Percentiles rank a stretch among this genome's conserved stretches.
Conservation (phyloP, 2,888 invertebrate species). For the Sabatieria punctata region DNA sequence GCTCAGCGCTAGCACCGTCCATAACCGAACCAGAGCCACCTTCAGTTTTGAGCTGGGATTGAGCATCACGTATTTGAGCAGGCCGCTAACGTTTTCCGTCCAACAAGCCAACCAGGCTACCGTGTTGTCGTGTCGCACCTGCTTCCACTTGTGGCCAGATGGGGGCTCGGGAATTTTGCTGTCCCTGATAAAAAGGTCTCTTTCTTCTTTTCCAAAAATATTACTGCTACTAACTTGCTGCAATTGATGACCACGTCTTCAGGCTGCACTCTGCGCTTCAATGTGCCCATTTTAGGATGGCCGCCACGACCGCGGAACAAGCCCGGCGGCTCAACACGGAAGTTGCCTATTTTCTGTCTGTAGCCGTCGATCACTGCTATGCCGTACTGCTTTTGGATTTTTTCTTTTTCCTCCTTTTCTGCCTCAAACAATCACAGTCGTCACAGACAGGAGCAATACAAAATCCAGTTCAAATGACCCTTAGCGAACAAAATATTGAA, state of each 20-base stretch:
- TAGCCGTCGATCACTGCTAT: slow-evolving; percentile 90
- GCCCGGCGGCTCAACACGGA: slow-evolving; percentile 93
- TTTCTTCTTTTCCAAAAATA: too few species aligned
- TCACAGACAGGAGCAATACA: too few species aligned
- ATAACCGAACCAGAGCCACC: too few species aligned
- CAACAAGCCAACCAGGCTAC: slow-evolving; percentile 97
- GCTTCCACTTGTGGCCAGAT: slow-evolving; percentile 82
- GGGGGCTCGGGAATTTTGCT: slow-evolving; percentile 60
- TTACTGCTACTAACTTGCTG: slow-evolving; percentile 74
- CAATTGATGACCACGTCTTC: slow-evolving; percentile 96
- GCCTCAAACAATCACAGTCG: too few species aligned
- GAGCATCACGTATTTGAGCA: slow-evolving; percentile 95
- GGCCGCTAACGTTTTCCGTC: slow-evolving; percentile 83
- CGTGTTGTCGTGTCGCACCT: slow-evolving; percentile 74
- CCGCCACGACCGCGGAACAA: slow-evolving; percentile 85
- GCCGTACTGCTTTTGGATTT: slow-evolving; percentile 71
- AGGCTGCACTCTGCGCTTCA: slow-evolving; percentile 72
- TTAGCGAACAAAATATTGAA: too few species aligned
- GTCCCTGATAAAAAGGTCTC: too few species aligned
- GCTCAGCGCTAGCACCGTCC: too few species aligned
- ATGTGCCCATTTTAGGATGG: slow-evolving; percentile 97
- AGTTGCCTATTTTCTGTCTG: slow-evolving; percentile 96
- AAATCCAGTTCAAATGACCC: too few species aligned
- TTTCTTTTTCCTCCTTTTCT: slow-evolving; percentile 82
- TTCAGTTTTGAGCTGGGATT: slow-evolving; percentile 96